These are phyloP conservation scores for Philopedon plagiatum DNA, from an alignment of 2,888 invertebrate genomes.

Conservation along the genomic window DNA sequence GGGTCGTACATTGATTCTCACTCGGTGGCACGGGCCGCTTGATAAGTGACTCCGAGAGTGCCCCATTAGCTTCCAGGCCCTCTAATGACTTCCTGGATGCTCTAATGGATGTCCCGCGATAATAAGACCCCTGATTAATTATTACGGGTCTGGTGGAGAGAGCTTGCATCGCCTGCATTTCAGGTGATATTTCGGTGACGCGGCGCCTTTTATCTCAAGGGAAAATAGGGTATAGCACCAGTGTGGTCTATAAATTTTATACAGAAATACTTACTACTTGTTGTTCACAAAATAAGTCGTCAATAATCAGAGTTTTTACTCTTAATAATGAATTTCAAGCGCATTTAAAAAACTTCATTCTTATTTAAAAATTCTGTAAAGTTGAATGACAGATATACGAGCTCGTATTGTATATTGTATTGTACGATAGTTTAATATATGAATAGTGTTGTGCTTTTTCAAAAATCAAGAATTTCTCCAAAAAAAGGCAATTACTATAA, in stretches of 20 bases:
- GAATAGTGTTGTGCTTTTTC: too few species aligned
- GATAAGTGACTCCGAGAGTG: slow-evolving; percentile 44
- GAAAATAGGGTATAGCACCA: slow-evolving; percentile 5
- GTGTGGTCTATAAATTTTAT: background rate
- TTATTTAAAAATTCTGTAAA: too few species aligned
- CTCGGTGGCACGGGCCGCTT: slow-evolving; percentile 30
- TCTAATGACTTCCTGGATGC: slow-evolving; percentile 65
- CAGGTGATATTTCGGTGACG: slow-evolving; percentile 11
- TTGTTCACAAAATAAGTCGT: too few species aligned
- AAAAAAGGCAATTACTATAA: too few species aligned
- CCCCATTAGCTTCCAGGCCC: slow-evolving; percentile 59
- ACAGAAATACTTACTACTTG: too few species aligned
- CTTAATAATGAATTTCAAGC: too few species aligned
- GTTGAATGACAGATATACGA: too few species aligned
- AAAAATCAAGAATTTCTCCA: too few species aligned
- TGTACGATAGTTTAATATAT: too few species aligned
- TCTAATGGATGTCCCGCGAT: slow-evolving; percentile 65
- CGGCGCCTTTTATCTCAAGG: slow-evolving; percentile 25
- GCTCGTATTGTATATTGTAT: too few species aligned
- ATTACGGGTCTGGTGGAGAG: slow-evolving; percentile 27
- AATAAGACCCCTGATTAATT: slow-evolving; percentile 55
- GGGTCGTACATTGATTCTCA: slow-evolving; percentile 25
- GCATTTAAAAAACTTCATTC: too few species aligned
- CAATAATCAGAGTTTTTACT: too few species aligned
- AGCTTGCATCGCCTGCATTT: slow-evolving; percentile 31